Evolutionary conservation across 2,113 vertebrate genomes (phyloP).

Genomic region (Varanus komodoensis): DNA sequence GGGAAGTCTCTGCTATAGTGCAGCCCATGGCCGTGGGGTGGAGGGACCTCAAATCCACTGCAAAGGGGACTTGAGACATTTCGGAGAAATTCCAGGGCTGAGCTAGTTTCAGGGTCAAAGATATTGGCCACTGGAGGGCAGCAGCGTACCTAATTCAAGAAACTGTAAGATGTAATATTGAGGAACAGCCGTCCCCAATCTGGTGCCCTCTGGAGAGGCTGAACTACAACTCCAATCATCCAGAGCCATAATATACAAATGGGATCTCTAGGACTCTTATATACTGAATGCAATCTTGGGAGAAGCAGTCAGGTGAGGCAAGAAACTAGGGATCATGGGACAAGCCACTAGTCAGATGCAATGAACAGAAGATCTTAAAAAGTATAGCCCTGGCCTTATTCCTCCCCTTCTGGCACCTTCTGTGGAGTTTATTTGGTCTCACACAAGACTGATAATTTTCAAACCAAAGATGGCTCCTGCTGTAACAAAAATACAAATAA

Average conservation of each 20-base stretch:
- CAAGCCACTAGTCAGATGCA: too few species aligned
- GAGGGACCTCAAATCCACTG: not conserved
- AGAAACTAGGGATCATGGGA: too few species aligned
- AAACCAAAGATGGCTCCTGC: not conserved
- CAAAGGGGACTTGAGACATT: too few species aligned
- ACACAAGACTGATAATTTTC: not conserved
- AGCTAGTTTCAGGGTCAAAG: not conserved
- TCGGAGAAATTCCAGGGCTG: not conserved
- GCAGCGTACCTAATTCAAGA: not conserved
- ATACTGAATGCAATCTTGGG: not conserved
- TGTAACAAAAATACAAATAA: not conserved
- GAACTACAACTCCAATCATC: too few species aligned
- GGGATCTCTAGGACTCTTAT: not conserved
- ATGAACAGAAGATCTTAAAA: not conserved
- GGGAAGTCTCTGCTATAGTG: not conserved
- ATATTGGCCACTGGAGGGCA: not conserved
- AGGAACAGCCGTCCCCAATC: too few species aligned
- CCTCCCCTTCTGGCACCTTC: not conserved
- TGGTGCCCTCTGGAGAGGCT: too few species aligned
- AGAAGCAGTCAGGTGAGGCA: too few species aligned
- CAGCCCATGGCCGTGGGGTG: not conserved
- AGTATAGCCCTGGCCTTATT: not conserved
- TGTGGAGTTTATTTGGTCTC: not conserved
- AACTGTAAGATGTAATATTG: not conserved
- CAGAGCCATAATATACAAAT: too few species aligned